These are phyloP conservation scores for Scarus forsteni DNA, from an alignment of 2,797 vertebrate genomes.

Conservation along the genomic window DNA sequence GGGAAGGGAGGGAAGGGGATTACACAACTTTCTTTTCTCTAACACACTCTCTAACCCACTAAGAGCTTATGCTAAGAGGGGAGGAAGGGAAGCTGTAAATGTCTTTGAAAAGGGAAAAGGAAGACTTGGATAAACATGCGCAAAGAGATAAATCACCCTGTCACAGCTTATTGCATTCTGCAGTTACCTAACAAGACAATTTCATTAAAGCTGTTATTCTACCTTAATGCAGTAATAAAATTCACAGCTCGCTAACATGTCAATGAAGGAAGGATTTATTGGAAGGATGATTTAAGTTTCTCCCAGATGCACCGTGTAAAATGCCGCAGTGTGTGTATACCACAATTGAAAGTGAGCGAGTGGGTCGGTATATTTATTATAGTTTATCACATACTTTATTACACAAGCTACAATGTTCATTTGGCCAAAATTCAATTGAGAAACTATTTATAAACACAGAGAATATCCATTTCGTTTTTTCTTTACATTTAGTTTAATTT, in stretches of 20 bases:
- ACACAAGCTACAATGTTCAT: neutral
- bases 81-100: conserved; percentile 51
- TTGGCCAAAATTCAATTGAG: too few relatives aligned
- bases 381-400: too few relatives aligned
- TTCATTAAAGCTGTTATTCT: neutral
- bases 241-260: neutral
- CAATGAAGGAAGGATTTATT: neutral
- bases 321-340: neutral
- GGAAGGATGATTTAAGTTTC: neutral
- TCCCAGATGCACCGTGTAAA: neutral
- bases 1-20: conserved; percentile 43
- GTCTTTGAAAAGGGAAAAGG: conserved; percentile 28
- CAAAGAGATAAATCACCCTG: conserved; percentile 25
- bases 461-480: neutral
- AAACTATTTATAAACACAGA: too few relatives aligned
- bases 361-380: neutral
- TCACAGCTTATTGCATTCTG: neutral
- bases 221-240: neutral
- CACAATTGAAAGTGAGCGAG: neutral
- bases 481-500: too few relatives aligned
- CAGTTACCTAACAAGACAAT: neutral
- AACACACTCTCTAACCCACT: conserved; percentile 25
- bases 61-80: conserved; percentile 53
- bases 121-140: conserved; percentile 39
- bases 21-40: conserved; percentile 65